Evolutionary conservation across 2,888 invertebrate species (phyloP), one percentile per base, ranked within the genome.

Genomic region (Glaucopsyche alexis): DNA sequence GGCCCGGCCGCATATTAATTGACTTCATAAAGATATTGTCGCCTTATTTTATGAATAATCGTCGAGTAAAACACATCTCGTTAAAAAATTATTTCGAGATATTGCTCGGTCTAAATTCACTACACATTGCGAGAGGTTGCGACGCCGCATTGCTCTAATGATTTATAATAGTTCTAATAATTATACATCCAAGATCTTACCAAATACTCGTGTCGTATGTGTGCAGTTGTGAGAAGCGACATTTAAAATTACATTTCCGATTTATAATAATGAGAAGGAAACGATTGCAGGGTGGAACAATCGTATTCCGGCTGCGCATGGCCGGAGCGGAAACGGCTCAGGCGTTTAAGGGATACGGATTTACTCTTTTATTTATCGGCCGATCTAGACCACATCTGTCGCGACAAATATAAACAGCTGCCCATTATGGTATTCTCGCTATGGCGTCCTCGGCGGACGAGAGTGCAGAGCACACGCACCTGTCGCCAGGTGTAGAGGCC

Each of bases 311-410:
- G 88, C 84, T 85, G 87, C 85, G 85, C 84, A 81, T 80, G 81
- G 80, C 78, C 78, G 79, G 84, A 82, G 82, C 90, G 91, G 90
- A 90, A 91, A 85, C 89, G 84, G 88, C 81, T 83, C 83, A 80
- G 82, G 83, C 87, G 84, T 84, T 84, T 81, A 82, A 87, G 69
- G 90, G 90, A 90, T 90, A 88, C 87, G 84, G 86, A 86, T 85
- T 88, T 88, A 85, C 86, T 90, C 89, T 88, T 90, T 91, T 87
- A 86, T 88, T 88, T 87, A 88, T 89, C 88, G 85, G 81, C 76
- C 87, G 86, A 92, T 91, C 90, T 90, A 89, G 89, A 91, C 87
- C 85, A 85, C 92, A 93, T 93, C 91, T 92, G 92, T 87, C 89
- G 85, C 86, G 87, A 87, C 87, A 87, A 84, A 83, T 84, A 80